Conservation (phyloP, 2,888 invertebrate genomes). For the Anthoptus insignis region DNA sequence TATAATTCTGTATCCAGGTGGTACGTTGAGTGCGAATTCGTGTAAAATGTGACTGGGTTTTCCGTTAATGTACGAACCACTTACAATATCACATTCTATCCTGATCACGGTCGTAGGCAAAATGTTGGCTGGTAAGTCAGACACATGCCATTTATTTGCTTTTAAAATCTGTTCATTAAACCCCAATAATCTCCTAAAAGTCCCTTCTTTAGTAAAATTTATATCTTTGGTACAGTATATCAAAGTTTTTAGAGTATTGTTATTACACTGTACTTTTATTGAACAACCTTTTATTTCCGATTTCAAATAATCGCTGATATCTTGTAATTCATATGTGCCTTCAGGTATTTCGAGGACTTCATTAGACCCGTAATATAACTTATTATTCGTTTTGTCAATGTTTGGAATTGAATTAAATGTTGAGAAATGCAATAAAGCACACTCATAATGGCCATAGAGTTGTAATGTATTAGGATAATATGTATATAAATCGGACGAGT, state of each 20-base stretch:
- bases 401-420: not conserved
- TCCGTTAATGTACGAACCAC: conserved; percentile 2
- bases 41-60: conserved; percentile 1
- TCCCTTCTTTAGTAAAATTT: not conserved
- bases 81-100: conserved; percentile 4
- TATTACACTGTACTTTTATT: not conserved
- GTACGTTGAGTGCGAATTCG: not conserved
- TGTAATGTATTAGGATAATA: not conserved
- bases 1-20: not conserved
- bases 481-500: not conserved
- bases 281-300: not conserved
- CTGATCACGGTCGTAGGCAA: conserved; percentile 6
- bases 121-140: not conserved
- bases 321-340: not conserved
- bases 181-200: not conserved
- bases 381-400: not conserved
- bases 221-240: not conserved
- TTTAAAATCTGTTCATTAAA: not conserved
- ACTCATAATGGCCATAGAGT: not conserved
- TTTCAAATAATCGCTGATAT: not conserved
- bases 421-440: not conserved
- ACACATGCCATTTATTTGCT: not conserved
- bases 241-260: not conserved
- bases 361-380: not conserved
- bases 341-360: not conserved